Percentiles rank a stretch among this genome's conserved stretches.
phyloP scores from a whole-genome alignment of 2,888 invertebrate genomes.

The Physocephala rufipes region DNA sequence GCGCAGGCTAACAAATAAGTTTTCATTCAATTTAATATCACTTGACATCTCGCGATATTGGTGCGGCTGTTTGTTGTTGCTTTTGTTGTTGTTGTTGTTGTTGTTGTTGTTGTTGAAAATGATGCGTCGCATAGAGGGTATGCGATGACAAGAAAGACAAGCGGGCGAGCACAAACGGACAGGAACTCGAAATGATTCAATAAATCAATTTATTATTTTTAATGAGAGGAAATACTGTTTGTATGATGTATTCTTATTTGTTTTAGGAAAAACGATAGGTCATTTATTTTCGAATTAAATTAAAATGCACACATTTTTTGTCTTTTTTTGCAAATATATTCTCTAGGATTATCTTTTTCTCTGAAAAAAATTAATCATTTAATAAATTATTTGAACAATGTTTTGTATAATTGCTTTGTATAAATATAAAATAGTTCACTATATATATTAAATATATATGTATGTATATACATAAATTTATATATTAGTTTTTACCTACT shows the following conservation, averaged over 20 bases:
- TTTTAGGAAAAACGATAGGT: too few species aligned
- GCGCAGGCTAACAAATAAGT: neutral
- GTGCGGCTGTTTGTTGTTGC: conserved; percentile 21
- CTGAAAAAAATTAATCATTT: neutral
- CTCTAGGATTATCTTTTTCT: neutral
- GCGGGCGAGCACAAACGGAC: too few species aligned
- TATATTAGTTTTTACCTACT: conserved; percentile 6
- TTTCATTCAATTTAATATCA: neutral
- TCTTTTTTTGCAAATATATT: neutral
- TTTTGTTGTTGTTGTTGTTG: conserved; percentile 36
- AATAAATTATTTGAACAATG: conserved; percentile 10
- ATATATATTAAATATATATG: neutral
- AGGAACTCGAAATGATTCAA: too few species aligned
- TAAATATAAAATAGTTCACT: too few species aligned
- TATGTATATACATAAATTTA: neutral
- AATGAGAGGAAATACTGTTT: conserved; percentile 20
- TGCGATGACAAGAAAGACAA: too few species aligned
- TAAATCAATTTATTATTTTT: neutral
- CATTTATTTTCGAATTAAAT: too few species aligned
- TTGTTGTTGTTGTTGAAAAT: conserved; percentile 41
- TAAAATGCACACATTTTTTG: neutral
- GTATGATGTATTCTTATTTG: neutral
- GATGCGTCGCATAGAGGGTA: too few species aligned
- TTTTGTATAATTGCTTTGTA: neutral
- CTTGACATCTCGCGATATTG: conserved; percentile 11